A percentile compares a stretch with the other conserved stretches of the same genome.
Evolutionary conservation across 2,888 invertebrate genomes (phyloP).

Genomic region (Melanophora roralis): DNA sequence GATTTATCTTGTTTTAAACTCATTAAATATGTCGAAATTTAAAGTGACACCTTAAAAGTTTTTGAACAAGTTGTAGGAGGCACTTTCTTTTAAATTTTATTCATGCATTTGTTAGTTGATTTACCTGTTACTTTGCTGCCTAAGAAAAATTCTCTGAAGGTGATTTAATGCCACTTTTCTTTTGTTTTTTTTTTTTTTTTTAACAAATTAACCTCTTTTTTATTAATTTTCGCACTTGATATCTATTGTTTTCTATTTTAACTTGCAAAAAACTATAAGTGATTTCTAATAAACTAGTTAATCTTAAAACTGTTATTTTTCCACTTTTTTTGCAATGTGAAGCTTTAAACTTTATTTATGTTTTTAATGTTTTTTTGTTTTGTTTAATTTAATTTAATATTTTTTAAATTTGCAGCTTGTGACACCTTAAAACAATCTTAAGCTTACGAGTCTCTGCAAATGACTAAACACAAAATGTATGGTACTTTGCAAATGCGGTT

Average conservation of each 20-base stretch:
- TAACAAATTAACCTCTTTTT: neutral
- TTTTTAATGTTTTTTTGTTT: neutral
- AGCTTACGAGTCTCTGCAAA: constrained; percentile 59
- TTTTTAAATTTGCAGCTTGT: constrained; percentile 13
- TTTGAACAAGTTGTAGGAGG: neutral
- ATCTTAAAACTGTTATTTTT: neutral
- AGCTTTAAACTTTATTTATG: neutral
- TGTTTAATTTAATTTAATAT: neutral
- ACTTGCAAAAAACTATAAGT: neutral
- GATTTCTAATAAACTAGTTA: constrained; percentile 6
- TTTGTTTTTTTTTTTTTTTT: too few relatives aligned
- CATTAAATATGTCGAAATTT: neutral
- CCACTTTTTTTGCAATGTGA: neutral
- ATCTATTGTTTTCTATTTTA: constrained; percentile 8
- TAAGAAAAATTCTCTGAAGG: neutral
- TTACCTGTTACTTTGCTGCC: constrained; percentile 3
- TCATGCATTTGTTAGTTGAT: too few relatives aligned
- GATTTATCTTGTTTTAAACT: neutral
- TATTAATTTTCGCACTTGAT: constrained; percentile 21
- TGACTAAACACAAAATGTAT: constrained; percentile 50
- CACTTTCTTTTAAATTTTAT: neutral
- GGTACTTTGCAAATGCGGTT: constrained; percentile 23
- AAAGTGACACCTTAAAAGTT: neutral
- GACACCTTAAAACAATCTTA: constrained; percentile 45
- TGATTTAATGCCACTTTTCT: neutral